Evolutionary conservation across 2,797 vertebrate genomes (phyloP).

Genomic region (Liasis olivaceus): DNA sequence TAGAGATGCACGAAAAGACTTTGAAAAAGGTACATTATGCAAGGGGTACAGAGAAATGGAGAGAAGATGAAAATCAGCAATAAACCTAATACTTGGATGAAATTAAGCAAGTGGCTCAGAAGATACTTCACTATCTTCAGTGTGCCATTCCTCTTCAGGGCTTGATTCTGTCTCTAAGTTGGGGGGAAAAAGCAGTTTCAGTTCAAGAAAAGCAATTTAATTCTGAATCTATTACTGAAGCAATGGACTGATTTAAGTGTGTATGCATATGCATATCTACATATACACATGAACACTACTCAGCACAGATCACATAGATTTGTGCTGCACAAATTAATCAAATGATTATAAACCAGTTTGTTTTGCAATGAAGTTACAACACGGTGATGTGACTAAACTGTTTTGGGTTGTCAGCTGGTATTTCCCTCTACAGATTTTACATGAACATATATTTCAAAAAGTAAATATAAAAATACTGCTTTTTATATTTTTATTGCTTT

Average conservation of each 20-base stretch:
- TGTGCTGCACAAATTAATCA: background rate
- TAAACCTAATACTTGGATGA: background rate
- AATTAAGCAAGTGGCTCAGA: background rate
- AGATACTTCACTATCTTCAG: background rate
- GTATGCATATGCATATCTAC: background rate
- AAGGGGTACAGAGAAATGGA: background rate
- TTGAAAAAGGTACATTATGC: background rate
- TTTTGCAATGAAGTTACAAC: background rate
- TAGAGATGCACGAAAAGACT: background rate
- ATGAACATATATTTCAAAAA: background rate
- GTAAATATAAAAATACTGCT: background rate
- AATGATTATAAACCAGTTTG: background rate
- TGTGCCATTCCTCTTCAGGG: constrained; percentile 1
- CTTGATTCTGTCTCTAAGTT: background rate
- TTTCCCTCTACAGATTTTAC: background rate
- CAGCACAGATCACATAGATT: background rate
- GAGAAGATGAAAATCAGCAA: constrained; percentile 4
- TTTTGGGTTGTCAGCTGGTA: background rate
- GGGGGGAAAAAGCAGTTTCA: background rate
- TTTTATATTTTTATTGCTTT: background rate
- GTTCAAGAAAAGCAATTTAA: background rate
- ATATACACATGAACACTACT: background rate
- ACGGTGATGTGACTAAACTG: background rate
- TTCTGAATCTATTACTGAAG: background rate
- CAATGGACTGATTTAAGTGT: background rate